phyloP scores from a whole-genome alignment of 2,888 invertebrate species.

The Lymantria monacha region DNA sequence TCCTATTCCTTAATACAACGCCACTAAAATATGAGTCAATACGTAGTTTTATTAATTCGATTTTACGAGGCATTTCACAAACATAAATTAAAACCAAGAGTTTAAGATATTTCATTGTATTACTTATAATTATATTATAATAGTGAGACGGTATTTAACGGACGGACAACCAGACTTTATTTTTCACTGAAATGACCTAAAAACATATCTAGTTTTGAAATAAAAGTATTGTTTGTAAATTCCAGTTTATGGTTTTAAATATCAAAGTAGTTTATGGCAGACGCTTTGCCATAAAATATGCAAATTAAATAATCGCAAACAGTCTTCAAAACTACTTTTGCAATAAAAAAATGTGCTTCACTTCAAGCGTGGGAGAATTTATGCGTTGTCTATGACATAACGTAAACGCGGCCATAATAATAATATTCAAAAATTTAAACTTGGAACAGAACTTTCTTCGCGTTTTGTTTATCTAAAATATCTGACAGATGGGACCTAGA shows the following conservation, averaged over 20 bases:
- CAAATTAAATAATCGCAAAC: neutral
- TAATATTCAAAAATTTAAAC: slow-evolving; percentile 5
- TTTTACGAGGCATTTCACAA: too few relatives aligned
- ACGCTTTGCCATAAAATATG: neutral
- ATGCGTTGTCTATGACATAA: slow-evolving; percentile 2
- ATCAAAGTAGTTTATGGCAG: neutral
- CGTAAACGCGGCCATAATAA: neutral
- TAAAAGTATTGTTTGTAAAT: neutral
- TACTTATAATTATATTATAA: too few relatives aligned
- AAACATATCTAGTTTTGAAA: neutral
- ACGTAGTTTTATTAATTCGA: too few relatives aligned
- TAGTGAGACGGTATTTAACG: too few relatives aligned
- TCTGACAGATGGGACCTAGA: slow-evolving; percentile 10
- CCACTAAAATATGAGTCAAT: too few relatives aligned
- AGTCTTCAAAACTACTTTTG: neutral
- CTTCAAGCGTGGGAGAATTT: slow-evolving; percentile 6
- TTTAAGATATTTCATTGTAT: too few relatives aligned
- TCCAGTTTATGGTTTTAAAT: neutral
- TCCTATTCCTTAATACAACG: too few relatives aligned
- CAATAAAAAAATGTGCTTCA: neutral
- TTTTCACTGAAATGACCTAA: neutral
- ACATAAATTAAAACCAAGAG: too few relatives aligned
- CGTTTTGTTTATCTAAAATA: slow-evolving; percentile 13
- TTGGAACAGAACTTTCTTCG: slow-evolving; percentile 7
- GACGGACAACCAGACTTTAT: neutral